Evolutionary conservation across 2,888 invertebrate genomes (phyloP).

Genomic region (Rhabditoides inermis): DNA sequence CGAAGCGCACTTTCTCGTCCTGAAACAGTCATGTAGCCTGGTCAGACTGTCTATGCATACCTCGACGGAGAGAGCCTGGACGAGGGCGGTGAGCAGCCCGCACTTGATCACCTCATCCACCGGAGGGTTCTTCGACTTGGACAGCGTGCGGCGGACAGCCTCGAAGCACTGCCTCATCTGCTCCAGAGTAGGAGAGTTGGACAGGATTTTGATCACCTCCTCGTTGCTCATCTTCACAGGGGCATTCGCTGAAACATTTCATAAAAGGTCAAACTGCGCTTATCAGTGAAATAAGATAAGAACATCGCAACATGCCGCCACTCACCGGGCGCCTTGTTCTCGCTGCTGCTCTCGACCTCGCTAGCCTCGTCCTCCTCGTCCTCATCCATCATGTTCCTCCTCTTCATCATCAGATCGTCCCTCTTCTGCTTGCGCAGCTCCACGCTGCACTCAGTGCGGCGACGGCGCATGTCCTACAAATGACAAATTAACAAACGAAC

Average conservation of each 20-base stretch:
- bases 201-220: constrained; percentile 31
- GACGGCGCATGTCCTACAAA: constrained; percentile 73
- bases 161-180: constrained; percentile 41
- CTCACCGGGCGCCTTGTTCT: neutral
- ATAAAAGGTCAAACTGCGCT: neutral
- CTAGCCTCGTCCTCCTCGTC: constrained; percentile 16
- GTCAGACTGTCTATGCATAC: constrained; percentile 12
- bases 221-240: constrained; percentile 13
- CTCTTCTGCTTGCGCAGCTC: constrained; percentile 84
- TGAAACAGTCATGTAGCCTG: constrained; percentile 31
- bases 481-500: neutral
- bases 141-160: constrained; percentile 68
- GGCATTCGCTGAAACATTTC: neutral
- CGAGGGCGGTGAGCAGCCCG: constrained; percentile 75
- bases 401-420: constrained; percentile 82
- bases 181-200: constrained; percentile 28
- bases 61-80: constrained; percentile 63
- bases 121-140: constrained; percentile 80
- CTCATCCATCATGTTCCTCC: constrained; percentile 32
- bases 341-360: neutral
- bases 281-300: too few relatives aligned
- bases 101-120: constrained; percentile 75
- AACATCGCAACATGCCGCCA: neutral
- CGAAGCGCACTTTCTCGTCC: constrained; percentile 65
- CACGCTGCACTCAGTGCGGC: constrained; percentile 78